Evolutionary conservation across 2,888 invertebrate species (phyloP), one percentile per base, ranked within the genome.

Genomic region (Tholera decimalis): DNA sequence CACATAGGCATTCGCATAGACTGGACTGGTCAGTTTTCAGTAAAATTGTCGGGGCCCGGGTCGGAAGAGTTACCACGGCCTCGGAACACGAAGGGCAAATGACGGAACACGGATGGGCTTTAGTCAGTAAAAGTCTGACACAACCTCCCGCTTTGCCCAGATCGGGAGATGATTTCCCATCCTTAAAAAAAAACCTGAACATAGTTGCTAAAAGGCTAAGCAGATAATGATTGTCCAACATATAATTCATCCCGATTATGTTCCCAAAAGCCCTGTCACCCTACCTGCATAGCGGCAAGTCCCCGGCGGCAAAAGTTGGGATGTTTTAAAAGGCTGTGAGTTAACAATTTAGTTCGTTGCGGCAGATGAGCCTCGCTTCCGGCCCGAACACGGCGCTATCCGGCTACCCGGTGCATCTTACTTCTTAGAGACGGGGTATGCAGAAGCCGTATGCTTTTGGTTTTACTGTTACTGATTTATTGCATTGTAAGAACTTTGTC

Each of bases 311-410:
- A 43, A 74, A 72, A 81, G 82, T 82, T 85, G 79, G 79, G 73
- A 58, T 81, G 80, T 85, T 83, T 85, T 81, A 83, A 84, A 86
- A 80, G 79, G 79, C 79, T 68, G 80, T 76, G 83, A 84, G 85
- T 87, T 82, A 85, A 85, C 82, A 85, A 88, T 87, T 87, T 83
- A 83, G 79, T 79, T 80, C 55, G 47, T 61, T 76, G 73, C 67
- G 76, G 79, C 80, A 86, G 83, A 86, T 80, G 83, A 82, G 83
- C 39, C 71, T 69, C 55, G 44, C 56, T 54, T 55, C 57, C 58
- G 50, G 54, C 30, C 50, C 50, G 41, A 35, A 43, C 37, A 26
- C 43, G 39, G 26, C 9, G 8, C 55, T 7, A 20, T n/a, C 49
- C 33, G 46, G 26, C 24, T 37, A 37, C 43, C 44, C 43, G 60